Conservation (phyloP, 2,797 vertebrate species). For the Tympanoctomys barrerae region DNA sequence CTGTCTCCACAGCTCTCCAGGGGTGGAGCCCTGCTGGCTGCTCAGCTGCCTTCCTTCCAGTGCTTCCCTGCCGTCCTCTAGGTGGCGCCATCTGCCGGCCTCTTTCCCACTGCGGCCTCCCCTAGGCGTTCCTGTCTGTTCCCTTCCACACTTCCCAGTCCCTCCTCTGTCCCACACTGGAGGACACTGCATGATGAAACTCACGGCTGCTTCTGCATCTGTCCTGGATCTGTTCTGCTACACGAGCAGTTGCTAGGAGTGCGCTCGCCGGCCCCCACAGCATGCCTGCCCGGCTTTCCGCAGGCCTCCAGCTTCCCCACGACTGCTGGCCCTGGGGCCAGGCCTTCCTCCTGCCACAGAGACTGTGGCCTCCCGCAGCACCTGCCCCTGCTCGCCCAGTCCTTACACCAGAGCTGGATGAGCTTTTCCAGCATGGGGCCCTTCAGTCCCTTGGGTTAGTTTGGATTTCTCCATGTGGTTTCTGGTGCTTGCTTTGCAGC, state of each 20-base stretch:
- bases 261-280: neutral
- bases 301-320: neutral
- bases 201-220: neutral
- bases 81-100: neutral
- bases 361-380: too few species aligned
- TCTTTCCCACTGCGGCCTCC: too few species aligned
- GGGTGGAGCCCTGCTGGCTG: neutral
- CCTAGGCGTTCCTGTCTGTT: neutral
- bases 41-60: neutral
- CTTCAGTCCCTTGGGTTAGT: neutral
- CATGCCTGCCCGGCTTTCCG: neutral
- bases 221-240: neutral
- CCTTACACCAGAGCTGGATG: neutral
- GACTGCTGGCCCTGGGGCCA: neutral
- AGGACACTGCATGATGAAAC: neutral
- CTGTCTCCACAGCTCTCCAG: neutral
- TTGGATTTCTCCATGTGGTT: neutral
- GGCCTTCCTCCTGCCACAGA: neutral
- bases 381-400: neutral
- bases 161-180: fast-evolving
- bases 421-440: neutral
- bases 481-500: neutral
- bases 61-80: neutral
- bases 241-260: neutral
- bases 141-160: fast-evolving